Evolutionary conservation across 1,140 invertebrate genomes (phyloP).

Genomic region (Drosophila jambulina): DNA sequence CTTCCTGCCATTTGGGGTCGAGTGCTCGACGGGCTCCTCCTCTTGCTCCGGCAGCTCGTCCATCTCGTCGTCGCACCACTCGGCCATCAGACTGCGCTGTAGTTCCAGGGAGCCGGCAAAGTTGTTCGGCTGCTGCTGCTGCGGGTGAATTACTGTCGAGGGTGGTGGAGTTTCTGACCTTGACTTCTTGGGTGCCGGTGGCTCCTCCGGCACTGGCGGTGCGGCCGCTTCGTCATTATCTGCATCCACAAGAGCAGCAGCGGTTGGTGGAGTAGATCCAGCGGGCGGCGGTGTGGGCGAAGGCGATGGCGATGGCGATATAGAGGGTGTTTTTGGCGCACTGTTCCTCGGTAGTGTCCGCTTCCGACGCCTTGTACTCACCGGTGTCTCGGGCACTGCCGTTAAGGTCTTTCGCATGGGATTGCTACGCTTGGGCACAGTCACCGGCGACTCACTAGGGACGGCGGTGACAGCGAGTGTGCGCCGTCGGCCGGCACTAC

Average conservation of each 20-base stretch:
- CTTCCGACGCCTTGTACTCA: slow-evolving; percentile 12
- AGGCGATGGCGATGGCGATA: neutral
- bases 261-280: neutral
- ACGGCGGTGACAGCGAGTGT: slow-evolving; percentile 15
- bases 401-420: slow-evolving; percentile 29
- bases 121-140: neutral
- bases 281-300: neutral
- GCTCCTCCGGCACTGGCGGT: neutral
- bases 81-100: slow-evolving; percentile 58
- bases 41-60: slow-evolving; percentile 32
- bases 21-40: neutral
- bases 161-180: neutral
- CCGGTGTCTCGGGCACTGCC: slow-evolving; percentile 1
- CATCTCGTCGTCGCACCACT: slow-evolving; percentile 66
- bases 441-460: neutral
- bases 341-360: neutral
- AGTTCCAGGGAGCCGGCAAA: slow-evolving; percentile 38
- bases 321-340: neutral
- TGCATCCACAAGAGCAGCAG: neutral
- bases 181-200: neutral
- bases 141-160: neutral
- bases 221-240: neutral
- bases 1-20: slow-evolving; percentile 1
- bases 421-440: neutral
- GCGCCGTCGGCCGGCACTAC: slow-evolving; percentile 26